Percentiles rank a stretch among this genome's conserved stretches.
Conservation (phyloP, 2,113 vertebrate genomes). For the Eudyptes chrysolophus region DNA sequence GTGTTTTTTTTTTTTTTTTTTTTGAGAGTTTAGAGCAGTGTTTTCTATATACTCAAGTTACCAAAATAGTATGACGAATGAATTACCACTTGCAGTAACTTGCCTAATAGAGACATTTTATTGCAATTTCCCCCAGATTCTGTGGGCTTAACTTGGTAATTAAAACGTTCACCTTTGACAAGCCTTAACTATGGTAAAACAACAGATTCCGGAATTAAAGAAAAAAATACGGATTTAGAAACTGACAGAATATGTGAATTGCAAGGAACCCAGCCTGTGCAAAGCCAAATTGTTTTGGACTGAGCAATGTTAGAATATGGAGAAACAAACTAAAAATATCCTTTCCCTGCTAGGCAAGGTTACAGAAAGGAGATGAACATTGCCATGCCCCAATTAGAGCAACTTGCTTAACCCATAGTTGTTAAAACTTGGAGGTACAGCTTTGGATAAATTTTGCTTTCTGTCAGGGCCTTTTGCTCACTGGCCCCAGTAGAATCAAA, state of each 20-base stretch:
- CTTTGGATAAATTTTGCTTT: not conserved
- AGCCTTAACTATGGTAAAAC: constrained; percentile 44
- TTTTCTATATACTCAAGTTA: too few species aligned
- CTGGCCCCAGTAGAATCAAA: not conserved
- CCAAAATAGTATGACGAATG: not conserved
- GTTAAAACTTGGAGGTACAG: not conserved
- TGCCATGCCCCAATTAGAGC: not conserved
- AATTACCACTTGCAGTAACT: not conserved
- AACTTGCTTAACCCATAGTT: not conserved
- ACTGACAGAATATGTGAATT: constrained; percentile 5
- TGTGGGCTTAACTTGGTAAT: not conserved
- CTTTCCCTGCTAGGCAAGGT: not conserved
- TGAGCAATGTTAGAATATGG: not conserved
- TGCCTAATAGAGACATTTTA: not conserved
- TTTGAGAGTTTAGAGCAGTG: too few species aligned
- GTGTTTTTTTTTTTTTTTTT: too few species aligned
- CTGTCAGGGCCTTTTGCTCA: not conserved
- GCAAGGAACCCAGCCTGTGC: not conserved
- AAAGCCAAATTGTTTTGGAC: constrained; percentile 40
- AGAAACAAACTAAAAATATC: constrained; percentile 42
- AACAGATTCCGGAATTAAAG: constrained; percentile 40
- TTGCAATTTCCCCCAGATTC: not conserved
- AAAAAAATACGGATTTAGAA: constrained; percentile 22
- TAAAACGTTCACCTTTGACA: constrained; percentile 2
- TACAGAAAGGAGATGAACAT: constrained; percentile 2